Base-by-base conservation (phyloP, 2,888 invertebrate species). In the Caenorhabditis panamensis region DNA sequence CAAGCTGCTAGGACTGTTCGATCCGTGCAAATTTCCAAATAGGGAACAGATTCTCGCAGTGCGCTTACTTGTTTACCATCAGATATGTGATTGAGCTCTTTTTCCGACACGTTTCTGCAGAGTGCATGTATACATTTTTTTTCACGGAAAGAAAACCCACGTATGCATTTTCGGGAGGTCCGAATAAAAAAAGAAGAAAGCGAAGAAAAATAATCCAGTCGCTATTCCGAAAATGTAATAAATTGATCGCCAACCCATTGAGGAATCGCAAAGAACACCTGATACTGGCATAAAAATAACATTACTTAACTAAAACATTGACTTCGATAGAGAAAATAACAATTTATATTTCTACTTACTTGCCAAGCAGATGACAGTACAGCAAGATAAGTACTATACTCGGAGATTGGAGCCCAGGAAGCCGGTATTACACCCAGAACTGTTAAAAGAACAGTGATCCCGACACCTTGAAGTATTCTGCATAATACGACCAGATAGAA, bases 211-310 rank as follows among this genome's bases (percentile, higher is more conserved):
- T 4, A 81, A 26, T 11, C 53, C 37, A 5, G 81, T 68, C 8
- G 72, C 16, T 16, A 31, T 20, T 0, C 81, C 77, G 28, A 71
- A 64, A 0, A 54, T 2, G 41, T 82, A 82, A 56, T 82, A 78
- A 58, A 82, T 63, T 6, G 72, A 67, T 1, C 64, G 13, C 82
- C 82, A 82, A 4, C 82, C 82, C 5, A 73, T 9, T 6, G 68
- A 49, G 1, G 78, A 73, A 36, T 73, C 78, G 31, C 82, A 82
- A 5, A 82, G 53, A 1, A 71, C 44, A 6, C 78, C 82, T 16
- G 82, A 69, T 18, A 78, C 53, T 3, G 82, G 82, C 77, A 78
- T 82, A 28, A 73, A 71, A 16, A 82, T 49, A 26, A 82, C 51
- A 49, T 67, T 67, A 20, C 66, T 58, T 28, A 72, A 63, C 63